phyloP scores from a whole-genome alignment of 2,113 vertebrate species.

The Candoia aspera region DNA sequence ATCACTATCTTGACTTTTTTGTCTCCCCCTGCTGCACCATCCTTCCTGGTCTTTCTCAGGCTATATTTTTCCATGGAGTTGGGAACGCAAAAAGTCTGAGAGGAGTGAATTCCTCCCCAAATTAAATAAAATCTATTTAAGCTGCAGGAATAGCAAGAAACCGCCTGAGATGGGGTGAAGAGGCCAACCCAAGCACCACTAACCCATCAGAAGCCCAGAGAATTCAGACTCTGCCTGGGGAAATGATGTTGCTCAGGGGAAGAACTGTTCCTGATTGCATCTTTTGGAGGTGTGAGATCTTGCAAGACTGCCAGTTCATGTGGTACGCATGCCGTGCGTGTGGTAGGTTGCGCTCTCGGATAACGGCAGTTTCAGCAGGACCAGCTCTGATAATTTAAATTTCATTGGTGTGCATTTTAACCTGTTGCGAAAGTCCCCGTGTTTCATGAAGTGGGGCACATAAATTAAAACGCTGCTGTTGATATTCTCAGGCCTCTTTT shows the following conservation, averaged over 20 bases:
- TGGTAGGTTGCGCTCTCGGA: not conserved
- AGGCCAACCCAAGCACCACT: not conserved
- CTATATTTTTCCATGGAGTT: not conserved
- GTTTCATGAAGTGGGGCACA: not conserved
- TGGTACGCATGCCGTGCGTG: fast-evolving
- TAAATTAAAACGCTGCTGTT: not conserved
- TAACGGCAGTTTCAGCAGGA: not conserved
- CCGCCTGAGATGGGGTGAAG: not conserved
- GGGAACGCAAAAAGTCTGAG: not conserved
- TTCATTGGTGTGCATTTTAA: not conserved
- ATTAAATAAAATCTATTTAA: not conserved
- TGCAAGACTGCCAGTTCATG: not conserved
- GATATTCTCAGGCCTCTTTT: not conserved
- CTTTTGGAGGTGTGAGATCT: not conserved
- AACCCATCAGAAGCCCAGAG: not conserved
- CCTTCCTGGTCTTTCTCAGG: not conserved
- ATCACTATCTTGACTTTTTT: not conserved
- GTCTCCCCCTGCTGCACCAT: not conserved
- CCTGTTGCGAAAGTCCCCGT: not conserved
- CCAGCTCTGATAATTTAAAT: not conserved
- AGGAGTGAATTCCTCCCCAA: not conserved
- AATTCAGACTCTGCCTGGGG: not conserved
- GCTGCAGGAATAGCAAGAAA: not conserved
- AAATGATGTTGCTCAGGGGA: not conserved
- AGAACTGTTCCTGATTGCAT: not conserved